Percentiles rank a stretch among this genome's conserved stretches.
phyloP scores from a whole-genome alignment of 2,888 invertebrate genomes.

The Philhelius pedissequus region DNA sequence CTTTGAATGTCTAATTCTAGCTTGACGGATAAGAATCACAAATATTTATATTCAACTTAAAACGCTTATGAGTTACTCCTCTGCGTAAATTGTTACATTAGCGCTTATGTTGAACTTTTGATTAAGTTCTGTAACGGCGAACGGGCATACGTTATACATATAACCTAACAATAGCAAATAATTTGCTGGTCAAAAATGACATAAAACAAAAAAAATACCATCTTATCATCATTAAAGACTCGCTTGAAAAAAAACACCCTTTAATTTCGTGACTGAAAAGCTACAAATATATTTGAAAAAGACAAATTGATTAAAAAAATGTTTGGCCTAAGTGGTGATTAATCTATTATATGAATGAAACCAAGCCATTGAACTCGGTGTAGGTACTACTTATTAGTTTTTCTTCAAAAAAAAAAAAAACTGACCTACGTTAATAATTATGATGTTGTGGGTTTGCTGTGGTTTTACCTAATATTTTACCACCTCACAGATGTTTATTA shows the following conservation, averaged over 20 bases:
- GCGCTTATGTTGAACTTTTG: too few relatives aligned
- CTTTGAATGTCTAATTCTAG: too few relatives aligned
- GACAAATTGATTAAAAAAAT: neutral
- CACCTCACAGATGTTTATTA: neutral
- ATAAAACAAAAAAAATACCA: too few relatives aligned
- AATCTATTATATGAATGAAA: neutral
- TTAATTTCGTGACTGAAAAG: neutral
- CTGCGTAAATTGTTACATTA: too few relatives aligned
- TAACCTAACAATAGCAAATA: too few relatives aligned
- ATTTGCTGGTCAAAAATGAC: too few relatives aligned
- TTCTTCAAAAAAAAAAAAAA: neutral
- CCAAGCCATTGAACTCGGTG: neutral
- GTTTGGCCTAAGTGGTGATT: constrained; percentile 1
- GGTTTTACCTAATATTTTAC: neutral
- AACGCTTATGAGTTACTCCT: too few relatives aligned
- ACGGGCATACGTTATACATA: too few relatives aligned
- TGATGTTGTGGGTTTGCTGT: neutral
- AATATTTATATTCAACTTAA: too few relatives aligned
- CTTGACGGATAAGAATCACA: too few relatives aligned
- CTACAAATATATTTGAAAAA: neutral
- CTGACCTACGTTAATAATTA: neutral
- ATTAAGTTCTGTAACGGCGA: too few relatives aligned
- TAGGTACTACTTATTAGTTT: neutral
- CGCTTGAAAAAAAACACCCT: neutral
- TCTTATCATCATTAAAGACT: too few relatives aligned